Evolutionary conservation across 2,113 vertebrate genomes (phyloP).

Genomic region (Odocoileus virginianus): DNA sequence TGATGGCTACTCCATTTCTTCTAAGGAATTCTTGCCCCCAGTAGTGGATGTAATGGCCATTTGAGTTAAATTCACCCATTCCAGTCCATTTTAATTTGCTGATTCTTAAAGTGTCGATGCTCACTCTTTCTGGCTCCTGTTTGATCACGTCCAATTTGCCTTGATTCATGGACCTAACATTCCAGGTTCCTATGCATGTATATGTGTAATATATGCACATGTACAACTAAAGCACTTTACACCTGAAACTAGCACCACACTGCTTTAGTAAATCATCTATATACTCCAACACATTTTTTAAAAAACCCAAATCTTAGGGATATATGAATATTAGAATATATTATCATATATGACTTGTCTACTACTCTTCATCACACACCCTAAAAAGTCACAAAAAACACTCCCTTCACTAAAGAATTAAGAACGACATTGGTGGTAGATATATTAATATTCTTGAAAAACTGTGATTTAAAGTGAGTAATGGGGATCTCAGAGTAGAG

Average conservation of each 20-base stretch:
- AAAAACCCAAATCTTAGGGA: neutral
- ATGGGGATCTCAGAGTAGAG: neutral
- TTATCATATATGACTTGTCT: neutral
- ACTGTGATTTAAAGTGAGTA: neutral
- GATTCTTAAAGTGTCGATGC: neutral
- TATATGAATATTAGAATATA: neutral
- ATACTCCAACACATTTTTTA: neutral
- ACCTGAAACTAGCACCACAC: neutral
- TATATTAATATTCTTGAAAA: neutral
- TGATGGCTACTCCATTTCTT: neutral
- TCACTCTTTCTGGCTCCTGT: neutral
- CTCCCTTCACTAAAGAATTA: neutral
- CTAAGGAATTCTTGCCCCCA: neutral
- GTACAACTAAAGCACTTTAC: neutral
- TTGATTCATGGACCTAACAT: neutral
- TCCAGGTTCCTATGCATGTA: neutral
- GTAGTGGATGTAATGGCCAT: neutral
- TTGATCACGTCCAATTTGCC: neutral
- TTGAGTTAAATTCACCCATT: neutral
- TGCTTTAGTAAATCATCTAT: neutral
- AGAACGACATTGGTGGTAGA: neutral
- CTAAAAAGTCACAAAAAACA: neutral
- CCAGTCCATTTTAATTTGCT: neutral
- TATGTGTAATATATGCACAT: neutral
- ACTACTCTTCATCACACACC: neutral